Conservation (phyloP, 2,888 invertebrate genomes). For the Philhelius pedissequus region DNA sequence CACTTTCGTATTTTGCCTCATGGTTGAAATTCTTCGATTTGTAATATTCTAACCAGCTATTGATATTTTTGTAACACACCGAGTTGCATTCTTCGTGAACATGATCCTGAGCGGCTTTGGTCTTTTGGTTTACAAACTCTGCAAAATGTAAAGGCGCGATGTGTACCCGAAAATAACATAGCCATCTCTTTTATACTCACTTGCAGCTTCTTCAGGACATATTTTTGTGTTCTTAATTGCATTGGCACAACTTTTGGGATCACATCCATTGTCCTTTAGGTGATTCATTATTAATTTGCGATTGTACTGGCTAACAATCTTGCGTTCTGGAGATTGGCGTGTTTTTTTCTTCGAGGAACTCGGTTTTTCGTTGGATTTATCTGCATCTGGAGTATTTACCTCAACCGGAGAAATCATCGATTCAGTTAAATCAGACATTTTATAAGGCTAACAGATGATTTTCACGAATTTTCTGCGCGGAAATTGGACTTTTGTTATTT, state of each 20-base stretch:
- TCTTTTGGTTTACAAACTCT: slow-evolving; percentile 72
- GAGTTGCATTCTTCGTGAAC: slow-evolving; percentile 73
- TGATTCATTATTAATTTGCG: slow-evolving; percentile 51
- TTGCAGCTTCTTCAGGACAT: slow-evolving; percentile 8
- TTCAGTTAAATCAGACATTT: slow-evolving; percentile 35
- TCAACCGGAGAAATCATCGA: neutral
- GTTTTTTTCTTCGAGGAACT: slow-evolving; percentile 20
- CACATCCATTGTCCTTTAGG: slow-evolving; percentile 33
- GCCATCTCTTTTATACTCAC: slow-evolving; percentile 7
- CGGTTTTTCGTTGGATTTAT: neutral
- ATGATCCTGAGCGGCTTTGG: slow-evolving; percentile 68
- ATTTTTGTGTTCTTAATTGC: slow-evolving; percentile 31
- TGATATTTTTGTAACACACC: slow-evolving; percentile 72
- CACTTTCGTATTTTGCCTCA: slow-evolving; percentile 73
- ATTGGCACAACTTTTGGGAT: slow-evolving; percentile 22
- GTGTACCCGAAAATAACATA: neutral
- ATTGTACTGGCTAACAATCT: slow-evolving; percentile 43
- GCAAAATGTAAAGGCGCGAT: neutral
- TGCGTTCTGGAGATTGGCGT: neutral
- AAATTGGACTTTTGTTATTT: neutral
- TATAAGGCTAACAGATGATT: neutral
- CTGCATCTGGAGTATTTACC: neutral
- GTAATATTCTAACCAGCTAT: slow-evolving; percentile 73
- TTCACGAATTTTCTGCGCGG: neutral
- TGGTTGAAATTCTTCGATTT: slow-evolving; percentile 65